Evolutionary conservation across 23 tunicate genomes (phyloP), one percentile per base, ranked within the genome.

Genomic region (Aplidium turbinatum): DNA sequence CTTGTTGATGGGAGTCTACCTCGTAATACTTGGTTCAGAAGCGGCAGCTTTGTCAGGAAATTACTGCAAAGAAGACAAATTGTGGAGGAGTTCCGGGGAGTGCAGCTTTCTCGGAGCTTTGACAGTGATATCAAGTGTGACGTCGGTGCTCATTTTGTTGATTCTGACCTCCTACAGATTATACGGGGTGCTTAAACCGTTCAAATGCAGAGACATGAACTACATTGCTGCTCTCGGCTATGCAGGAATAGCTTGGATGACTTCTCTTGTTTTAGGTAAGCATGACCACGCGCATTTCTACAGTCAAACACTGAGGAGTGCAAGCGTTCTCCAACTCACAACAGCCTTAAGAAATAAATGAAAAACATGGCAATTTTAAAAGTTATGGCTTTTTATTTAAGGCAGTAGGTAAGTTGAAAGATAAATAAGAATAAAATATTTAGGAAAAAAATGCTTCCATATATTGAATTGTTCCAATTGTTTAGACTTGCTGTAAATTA

Each of bases 1-100:
- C 36, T 45, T 87, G 45, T 58, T 87, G 1, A 87, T 87, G 94
- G 86, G 94, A 1, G 23, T 80, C 50, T 87, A 53, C 47, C 65
- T 87, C 2, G 48, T 80, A 4, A 31, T 46, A 0, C 71, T 87
- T 3, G 94, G 87, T 16, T 40, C 40, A 7, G 46, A 74, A 64
- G 66, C 56, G 47, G 82, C 68, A 1, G 0, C 57, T 13, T 34
- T 64, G 21, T 35, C 73, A n/a, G 86, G 86, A 1, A 35, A 42
- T 11, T 87, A 87, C 42, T 87, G 94, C 52, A 57, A 57, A 23
- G 33, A 32, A 20, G 94, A 87, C 64, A 73, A 68, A 6, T 19
- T 30, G 0, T 87, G 94, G 94, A 38, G 94, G 38, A 64, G 82
- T 0, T 78, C 86, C 0, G 0, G 38, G 0, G 7, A 77, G 3